Evolutionary conservation across 30 jellyfish, hydroid and myxozoan genomes (phyloP).

Genomic region (Pseudorhiza aurosa): DNA sequence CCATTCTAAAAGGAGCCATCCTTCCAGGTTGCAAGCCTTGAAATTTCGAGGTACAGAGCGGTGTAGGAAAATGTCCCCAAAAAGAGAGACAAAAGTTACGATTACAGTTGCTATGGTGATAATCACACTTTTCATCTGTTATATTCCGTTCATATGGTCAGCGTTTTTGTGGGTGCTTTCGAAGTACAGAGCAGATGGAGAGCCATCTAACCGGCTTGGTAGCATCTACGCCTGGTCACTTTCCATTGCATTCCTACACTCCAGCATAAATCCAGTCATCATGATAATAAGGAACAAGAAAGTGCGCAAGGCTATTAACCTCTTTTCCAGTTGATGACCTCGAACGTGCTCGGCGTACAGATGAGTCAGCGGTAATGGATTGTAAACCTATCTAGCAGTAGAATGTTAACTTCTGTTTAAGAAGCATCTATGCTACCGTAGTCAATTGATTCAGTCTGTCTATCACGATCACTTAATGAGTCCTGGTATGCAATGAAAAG

Average conservation of each 20-base stretch:
- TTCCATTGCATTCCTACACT: conserved; percentile 44
- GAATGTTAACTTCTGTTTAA: no score
- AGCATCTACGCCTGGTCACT: conserved; percentile 66
- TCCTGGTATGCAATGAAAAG: no score
- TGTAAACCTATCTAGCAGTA: no score
- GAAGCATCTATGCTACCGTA: no score
- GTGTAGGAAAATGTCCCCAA: not conserved
- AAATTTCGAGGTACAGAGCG: conserved; percentile 1
- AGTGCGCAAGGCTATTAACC: conserved; percentile 6
- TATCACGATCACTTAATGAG: no score
- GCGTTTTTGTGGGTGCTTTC: conserved; percentile 43
- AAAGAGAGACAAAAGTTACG: conserved; percentile 41
- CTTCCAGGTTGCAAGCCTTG: conserved; percentile 13
- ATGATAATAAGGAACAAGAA: conserved; percentile 31
- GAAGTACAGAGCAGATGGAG: conserved; percentile 15
- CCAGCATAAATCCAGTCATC: conserved; percentile 45
- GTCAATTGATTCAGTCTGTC: no score
- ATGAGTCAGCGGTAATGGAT: no score
- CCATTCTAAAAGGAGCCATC: not conserved
- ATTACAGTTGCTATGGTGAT: conserved; percentile 57
- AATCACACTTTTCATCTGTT: conserved; percentile 29
- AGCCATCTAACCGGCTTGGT: conserved; percentile 4
- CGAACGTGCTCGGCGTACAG: no score
- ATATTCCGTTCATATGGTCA: conserved; percentile 56
- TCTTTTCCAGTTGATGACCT: no score